Percentiles rank a stretch among this genome's conserved stretches.
Evolutionary conservation across 2,113 vertebrate genomes (phyloP).

Genomic region (Dicaeum eximium): DNA sequence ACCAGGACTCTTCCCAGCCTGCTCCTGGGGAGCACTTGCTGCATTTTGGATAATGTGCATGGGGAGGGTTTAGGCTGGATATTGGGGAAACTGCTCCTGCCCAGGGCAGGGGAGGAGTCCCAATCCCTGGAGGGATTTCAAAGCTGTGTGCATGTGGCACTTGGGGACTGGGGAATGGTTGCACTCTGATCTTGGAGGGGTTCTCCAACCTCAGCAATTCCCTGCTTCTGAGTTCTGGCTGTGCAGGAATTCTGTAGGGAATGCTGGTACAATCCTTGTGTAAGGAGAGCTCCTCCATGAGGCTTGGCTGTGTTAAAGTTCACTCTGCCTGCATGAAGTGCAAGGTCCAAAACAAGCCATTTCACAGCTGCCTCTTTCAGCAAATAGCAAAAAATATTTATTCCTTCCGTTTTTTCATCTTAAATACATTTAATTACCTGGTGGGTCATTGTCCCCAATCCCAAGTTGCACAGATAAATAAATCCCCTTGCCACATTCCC

Average conservation of each 20-base stretch:
- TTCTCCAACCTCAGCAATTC: not conserved
- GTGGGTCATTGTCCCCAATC: not conserved
- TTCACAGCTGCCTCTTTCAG: not conserved
- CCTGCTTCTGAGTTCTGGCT: not conserved
- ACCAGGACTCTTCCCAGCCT: not conserved
- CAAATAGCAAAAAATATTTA: not conserved
- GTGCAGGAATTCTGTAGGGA: not conserved
- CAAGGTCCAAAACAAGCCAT: not conserved
- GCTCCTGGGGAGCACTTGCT: not conserved
- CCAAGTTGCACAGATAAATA: fast-evolving
- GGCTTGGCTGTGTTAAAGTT: not conserved
- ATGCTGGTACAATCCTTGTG: not conserved
- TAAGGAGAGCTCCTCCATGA: not conserved
- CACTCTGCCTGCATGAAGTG: not conserved
- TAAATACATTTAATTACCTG: not conserved
- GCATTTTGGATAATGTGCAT: not conserved
- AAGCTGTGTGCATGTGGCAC: not conserved
- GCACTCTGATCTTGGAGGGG: not conserved
- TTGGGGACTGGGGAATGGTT: not conserved
- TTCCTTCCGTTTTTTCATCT: not conserved
- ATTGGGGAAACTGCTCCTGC: not conserved
- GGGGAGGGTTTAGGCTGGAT: not conserved
- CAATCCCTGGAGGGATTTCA: not conserved
- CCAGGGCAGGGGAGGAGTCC: not conserved
- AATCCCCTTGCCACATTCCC: fast-evolving